Percentiles rank a stretch among this genome's conserved stretches.
Evolutionary conservation across 2,888 invertebrate species (phyloP).

Genomic region (Drosophila setosimentum): DNA sequence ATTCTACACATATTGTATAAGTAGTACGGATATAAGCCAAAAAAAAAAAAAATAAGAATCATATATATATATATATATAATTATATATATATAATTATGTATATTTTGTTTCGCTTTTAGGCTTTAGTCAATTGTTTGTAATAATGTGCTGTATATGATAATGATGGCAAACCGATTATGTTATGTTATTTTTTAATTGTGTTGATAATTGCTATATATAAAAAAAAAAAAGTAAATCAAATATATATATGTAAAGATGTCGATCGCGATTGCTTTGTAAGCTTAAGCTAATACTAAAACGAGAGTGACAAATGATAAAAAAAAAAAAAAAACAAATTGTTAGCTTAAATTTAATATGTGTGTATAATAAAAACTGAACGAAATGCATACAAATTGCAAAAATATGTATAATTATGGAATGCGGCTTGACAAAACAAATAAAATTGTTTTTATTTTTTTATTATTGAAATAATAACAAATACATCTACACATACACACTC

Average conservation of each 20-base stretch:
- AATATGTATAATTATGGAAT: conserved; percentile 43
- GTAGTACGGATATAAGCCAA: conserved; percentile 53
- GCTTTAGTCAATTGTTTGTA: conserved; percentile 76
- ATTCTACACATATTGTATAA: conserved; percentile 41
- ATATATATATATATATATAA: conserved; percentile 33
- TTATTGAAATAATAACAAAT: conserved; percentile 34
- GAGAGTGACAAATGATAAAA: conserved; percentile 27
- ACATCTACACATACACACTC: conserved; percentile 10
- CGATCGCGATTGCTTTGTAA: conserved; percentile 48
- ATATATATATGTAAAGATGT: conserved; percentile 30
- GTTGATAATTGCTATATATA: conserved; percentile 53
- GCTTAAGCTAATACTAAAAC: conserved; percentile 47
- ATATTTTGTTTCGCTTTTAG: conserved; percentile 71
- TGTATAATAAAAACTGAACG: conserved; percentile 43
- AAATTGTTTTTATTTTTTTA: conserved; percentile 41
- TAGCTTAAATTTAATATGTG: conserved; percentile 48
- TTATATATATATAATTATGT: conserved; percentile 32
- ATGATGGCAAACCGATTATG: conserved; percentile 61
- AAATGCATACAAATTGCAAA: conserved; percentile 41
- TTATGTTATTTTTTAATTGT: conserved; percentile 71
- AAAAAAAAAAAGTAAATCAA: conserved; percentile 6
- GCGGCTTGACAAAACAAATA: conserved; percentile 49
- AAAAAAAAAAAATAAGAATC: conserved; percentile 34
- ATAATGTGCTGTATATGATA: conserved; percentile 57
- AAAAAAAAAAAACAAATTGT: conserved; percentile 49